phyloP scores from a whole-genome alignment of 2,113 vertebrate species.

The Neotragus moschatus region DNA sequence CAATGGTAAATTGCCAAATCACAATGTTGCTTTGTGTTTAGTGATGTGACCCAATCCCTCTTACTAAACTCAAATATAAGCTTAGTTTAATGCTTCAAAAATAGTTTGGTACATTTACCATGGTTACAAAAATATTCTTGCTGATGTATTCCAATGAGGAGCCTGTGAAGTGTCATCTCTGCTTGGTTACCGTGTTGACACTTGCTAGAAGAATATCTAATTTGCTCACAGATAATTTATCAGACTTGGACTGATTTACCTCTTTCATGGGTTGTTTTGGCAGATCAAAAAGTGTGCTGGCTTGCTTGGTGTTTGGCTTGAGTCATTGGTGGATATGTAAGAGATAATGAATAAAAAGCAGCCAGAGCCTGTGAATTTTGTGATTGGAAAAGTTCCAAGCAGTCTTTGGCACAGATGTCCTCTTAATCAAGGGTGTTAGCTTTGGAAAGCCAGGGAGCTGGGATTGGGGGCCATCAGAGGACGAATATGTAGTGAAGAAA shows the following conservation, averaged over 20 bases:
- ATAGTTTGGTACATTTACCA: not conserved
- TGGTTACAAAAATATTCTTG: not conserved
- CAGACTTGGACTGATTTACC: constrained; percentile 15
- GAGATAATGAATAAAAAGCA: constrained; percentile 26
- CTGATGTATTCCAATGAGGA: not conserved
- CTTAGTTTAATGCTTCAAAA: not conserved
- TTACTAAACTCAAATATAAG: not conserved
- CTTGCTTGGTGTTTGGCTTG: not conserved
- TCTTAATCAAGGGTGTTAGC: not conserved
- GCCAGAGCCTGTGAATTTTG: not conserved
- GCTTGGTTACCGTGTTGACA: not conserved
- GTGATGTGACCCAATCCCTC: not conserved
- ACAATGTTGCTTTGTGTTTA: not conserved
- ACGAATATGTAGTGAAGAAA: not conserved
- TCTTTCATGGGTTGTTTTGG: constrained; percentile 32
- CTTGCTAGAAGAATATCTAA: constrained; percentile 3
- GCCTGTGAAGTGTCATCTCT: constrained; percentile 18
- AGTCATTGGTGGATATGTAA: not conserved
- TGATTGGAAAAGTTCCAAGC: not conserved
- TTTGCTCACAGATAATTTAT: constrained; percentile 48
- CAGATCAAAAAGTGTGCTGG: not conserved
- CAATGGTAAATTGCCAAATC: not conserved
- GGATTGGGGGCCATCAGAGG: not conserved
- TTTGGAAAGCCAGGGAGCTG: constrained; percentile 18
- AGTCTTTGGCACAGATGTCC: constrained; percentile 11